Percentiles rank a stretch among this genome's conserved stretches.
These are phyloP conservation scores for Tryphoninae sp. DNA, from an alignment of 2,888 invertebrate genomes.

Conservation along the genomic window DNA sequence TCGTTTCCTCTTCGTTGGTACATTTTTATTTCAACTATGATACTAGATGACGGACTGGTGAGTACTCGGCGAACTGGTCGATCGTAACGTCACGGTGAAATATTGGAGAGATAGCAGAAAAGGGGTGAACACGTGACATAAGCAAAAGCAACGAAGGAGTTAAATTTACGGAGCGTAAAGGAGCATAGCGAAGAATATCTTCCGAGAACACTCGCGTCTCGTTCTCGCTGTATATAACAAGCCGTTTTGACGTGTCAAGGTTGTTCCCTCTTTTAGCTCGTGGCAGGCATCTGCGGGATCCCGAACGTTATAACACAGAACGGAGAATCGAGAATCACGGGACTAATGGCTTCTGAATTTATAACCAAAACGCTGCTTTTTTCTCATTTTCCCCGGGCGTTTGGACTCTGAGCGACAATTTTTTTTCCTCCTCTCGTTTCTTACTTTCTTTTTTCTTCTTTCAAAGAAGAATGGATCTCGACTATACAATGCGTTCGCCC, in stretches of 20 bases:
- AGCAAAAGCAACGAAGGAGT: background rate
- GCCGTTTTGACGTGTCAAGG: slow-evolving; percentile 46
- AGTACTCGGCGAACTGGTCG: too few relatives aligned
- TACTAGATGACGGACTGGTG: too few relatives aligned
- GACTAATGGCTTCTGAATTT: slow-evolving; percentile 50
- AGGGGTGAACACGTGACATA: slow-evolving; percentile 3
- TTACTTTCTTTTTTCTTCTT: slow-evolving; percentile 26
- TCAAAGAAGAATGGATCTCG: slow-evolving; percentile 32
- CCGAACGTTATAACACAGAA: slow-evolving; percentile 22
- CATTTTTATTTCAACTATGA: too few relatives aligned
- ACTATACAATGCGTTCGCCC: slow-evolving; percentile 6
- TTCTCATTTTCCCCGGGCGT: slow-evolving; percentile 33
- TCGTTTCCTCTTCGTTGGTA: too few relatives aligned
- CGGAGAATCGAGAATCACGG: slow-evolving; percentile 38
- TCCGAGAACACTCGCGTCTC: slow-evolving; percentile 16
- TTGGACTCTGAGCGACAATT: background rate
- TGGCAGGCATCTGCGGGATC: background rate
- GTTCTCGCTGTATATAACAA: background rate
- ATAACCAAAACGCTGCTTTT: slow-evolving; percentile 41
- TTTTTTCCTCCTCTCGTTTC: background rate
- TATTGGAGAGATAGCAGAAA: background rate
- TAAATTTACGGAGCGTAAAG: slow-evolving; percentile 12
- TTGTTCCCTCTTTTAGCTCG: slow-evolving; percentile 20
- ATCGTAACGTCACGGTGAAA: too few relatives aligned
- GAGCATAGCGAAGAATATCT: slow-evolving; percentile 6